phyloP scores from a whole-genome alignment of 2,797 vertebrate species.

The Urophycis tenuis region DNA sequence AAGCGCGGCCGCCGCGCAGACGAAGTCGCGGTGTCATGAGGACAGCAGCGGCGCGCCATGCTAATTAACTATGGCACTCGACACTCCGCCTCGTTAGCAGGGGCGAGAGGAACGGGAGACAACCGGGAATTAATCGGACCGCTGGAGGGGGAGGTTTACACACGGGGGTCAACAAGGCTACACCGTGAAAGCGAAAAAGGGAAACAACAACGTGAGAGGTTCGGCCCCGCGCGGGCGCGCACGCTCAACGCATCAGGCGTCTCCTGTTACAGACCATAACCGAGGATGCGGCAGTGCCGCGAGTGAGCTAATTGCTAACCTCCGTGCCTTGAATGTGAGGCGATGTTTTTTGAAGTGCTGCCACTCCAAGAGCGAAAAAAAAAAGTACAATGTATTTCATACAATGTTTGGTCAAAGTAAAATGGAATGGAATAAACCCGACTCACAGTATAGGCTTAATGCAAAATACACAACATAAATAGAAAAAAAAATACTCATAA shows the following conservation, averaged over 20 bases:
- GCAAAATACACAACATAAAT: too few species aligned
- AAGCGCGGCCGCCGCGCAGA: background rate
- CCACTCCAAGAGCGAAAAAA: background rate
- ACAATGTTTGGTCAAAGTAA: background rate
- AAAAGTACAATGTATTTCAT: background rate
- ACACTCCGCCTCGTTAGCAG: background rate
- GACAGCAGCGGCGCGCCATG: background rate
- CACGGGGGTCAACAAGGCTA: background rate
- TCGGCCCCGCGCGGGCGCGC: too few species aligned
- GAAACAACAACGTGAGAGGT: background rate
- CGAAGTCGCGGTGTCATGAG: background rate
- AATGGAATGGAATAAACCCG: too few species aligned
- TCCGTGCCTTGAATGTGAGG: background rate
- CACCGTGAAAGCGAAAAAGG: background rate
- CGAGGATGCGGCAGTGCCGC: too few species aligned
- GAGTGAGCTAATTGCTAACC: background rate
- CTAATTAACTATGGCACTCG: background rate
- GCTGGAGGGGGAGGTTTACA: background rate
- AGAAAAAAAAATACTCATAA: too few species aligned
- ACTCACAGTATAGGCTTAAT: too few species aligned
- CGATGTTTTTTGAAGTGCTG: background rate
- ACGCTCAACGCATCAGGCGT: too few species aligned
- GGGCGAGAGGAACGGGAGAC: background rate
- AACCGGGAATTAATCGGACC: background rate
- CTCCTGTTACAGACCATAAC: background rate